phyloP scores from a whole-genome alignment of 2,113 vertebrate genomes.

The Notiomystis cincta region DNA sequence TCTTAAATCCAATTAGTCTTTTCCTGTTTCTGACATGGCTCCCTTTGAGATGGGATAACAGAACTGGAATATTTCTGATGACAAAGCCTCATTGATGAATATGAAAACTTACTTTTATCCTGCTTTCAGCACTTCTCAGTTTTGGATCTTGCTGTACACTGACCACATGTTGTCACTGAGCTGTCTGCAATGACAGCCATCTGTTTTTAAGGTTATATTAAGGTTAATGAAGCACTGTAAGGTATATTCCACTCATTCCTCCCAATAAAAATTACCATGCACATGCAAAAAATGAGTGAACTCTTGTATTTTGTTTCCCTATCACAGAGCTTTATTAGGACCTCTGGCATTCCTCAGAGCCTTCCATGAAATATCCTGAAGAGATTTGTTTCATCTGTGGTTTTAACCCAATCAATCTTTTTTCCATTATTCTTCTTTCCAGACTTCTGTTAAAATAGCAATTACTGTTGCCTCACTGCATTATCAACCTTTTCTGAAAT shows the following conservation, averaged over 20 bases:
- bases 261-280: background rate
- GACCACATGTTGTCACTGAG: background rate
- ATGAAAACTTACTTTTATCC: constrained; percentile 3
- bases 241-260: background rate
- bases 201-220: constrained; percentile 17
- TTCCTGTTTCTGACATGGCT: constrained; percentile 47
- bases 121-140: background rate
- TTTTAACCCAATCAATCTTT: constrained; percentile 27
- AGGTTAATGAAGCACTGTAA: constrained; percentile 13
- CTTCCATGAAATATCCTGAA: constrained; percentile 10
- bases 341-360: constrained; percentile 3
- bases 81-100: background rate
- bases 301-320: background rate
- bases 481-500: background rate
- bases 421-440: constrained; percentile 17
- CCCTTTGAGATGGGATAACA: background rate
- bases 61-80: background rate
- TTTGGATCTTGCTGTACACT: background rate
- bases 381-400: constrained; percentile 23
- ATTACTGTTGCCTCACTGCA: background rate
- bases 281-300: background rate
- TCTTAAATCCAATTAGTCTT: constrained; percentile 51
- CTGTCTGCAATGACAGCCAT: background rate
- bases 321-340: background rate
- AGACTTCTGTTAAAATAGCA: constrained; percentile 18